Conservation (phyloP, 1,140 invertebrate genomes). For the Calephelis virginiensis region DNA sequence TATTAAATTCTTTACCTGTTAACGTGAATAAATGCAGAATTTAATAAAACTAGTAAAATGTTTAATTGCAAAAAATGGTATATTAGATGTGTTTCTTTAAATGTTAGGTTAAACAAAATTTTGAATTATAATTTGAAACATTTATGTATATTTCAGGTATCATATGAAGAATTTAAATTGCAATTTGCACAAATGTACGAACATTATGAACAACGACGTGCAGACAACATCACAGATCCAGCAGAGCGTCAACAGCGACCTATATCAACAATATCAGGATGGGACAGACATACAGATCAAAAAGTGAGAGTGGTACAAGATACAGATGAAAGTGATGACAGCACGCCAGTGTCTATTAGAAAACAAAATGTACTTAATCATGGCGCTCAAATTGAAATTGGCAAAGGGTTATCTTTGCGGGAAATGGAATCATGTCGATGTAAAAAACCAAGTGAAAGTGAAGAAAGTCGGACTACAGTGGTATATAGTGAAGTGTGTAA, state of each 20-base stretch:
- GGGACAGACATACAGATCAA: conserved; percentile 84
- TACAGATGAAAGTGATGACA: conserved; percentile 52
- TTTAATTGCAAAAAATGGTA: too few species aligned
- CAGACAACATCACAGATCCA: conserved; percentile 96
- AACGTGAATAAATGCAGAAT: too few species aligned
- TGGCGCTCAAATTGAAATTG: conserved; percentile 77
- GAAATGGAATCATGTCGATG: conserved; percentile 69
- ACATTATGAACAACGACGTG: conserved; percentile 95
- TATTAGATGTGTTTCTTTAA: too few species aligned
- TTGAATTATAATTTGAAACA: too few species aligned
- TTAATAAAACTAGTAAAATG: too few species aligned
- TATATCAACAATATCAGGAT: conserved; percentile 97
- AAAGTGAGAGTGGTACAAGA: conserved; percentile 72
- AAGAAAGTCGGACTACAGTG: conserved; percentile 66
- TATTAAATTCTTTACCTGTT: too few species aligned
- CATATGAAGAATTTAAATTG: conserved; percentile 97
- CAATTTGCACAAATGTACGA: conserved; percentile 98
- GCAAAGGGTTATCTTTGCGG: conserved; percentile 66
- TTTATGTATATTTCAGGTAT: conserved; percentile 80
- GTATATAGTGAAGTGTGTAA: conserved; percentile 76
- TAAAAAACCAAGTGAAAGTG: conserved; percentile 43
- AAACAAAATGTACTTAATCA: conserved; percentile 71
- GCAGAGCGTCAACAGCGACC: conserved; percentile 93
- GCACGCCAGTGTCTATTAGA: conserved; percentile 52
- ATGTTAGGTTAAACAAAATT: too few species aligned